Evolutionary conservation across 2,113 vertebrate species (phyloP).

Genomic region (Orycteropus afer): DNA sequence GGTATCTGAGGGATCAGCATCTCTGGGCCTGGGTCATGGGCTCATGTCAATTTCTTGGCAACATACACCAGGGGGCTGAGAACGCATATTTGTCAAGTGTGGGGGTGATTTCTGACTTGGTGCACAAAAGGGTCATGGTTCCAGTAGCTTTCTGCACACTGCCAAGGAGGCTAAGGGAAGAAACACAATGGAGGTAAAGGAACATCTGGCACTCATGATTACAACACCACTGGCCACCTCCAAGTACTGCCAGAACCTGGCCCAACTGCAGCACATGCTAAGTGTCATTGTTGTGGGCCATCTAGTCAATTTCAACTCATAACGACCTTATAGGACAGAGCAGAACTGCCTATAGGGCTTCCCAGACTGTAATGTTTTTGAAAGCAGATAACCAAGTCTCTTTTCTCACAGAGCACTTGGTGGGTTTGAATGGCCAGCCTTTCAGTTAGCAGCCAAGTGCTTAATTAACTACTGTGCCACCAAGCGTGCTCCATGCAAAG

Average conservation of each 20-base stretch:
- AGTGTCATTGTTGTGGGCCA: neutral
- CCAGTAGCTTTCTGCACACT: neutral
- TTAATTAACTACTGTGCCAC: neutral
- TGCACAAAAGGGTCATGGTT: neutral
- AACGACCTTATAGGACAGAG: neutral
- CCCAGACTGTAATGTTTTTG: neutral
- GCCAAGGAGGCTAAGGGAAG: neutral
- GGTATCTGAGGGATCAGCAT: neutral
- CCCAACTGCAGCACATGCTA: too few species aligned
- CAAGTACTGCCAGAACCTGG: neutral
- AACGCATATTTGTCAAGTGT: too few species aligned
- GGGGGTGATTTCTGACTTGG: neutral
- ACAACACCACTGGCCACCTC: neutral
- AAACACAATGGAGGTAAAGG: too few species aligned
- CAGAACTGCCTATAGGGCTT: neutral
- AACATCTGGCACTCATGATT: rapidly evolving
- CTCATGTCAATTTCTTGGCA: neutral
- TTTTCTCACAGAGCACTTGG: neutral
- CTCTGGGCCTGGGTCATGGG: neutral
- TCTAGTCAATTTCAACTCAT: too few species aligned
- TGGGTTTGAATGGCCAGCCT: neutral
- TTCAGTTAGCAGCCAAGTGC: neutral
- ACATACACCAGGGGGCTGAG: too few species aligned
- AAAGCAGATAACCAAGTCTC: neutral
- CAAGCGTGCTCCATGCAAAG: neutral